Evolutionary conservation across 2,113 vertebrate genomes (phyloP).

Genomic region (Hyaena hyaena): DNA sequence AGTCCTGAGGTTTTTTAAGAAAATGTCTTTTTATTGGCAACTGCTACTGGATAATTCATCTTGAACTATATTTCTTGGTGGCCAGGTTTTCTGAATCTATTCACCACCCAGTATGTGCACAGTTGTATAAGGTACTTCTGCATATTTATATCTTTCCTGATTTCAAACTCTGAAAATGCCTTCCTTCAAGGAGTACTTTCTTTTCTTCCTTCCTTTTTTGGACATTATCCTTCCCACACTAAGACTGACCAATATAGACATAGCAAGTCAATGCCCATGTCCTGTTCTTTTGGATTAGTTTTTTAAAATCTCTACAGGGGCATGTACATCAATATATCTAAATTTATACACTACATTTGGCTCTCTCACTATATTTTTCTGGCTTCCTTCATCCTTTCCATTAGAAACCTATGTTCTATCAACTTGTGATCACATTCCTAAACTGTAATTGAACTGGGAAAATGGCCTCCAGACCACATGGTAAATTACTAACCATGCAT

Average conservation of each 20-base stretch:
- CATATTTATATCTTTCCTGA: not conserved
- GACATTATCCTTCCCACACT: not conserved
- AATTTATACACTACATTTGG: not conserved
- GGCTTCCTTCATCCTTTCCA: constrained; percentile 24
- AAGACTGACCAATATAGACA: not conserved
- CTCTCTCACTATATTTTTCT: constrained; percentile 23
- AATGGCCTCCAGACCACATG: constrained; percentile 17
- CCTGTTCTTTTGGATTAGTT: not conserved
- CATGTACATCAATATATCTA: not conserved
- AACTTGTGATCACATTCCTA: constrained; percentile 26
- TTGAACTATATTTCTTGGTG: not conserved
- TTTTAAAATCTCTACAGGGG: not conserved
- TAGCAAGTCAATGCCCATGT: not conserved
- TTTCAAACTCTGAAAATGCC: not conserved
- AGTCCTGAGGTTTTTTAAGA: not conserved
- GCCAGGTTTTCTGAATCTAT: constrained; percentile 26
- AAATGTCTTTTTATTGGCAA: not conserved
- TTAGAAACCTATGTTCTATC: constrained; percentile 15
- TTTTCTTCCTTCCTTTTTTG: not conserved
- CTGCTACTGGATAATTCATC: not conserved
- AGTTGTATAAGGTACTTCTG: not conserved
- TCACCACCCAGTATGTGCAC: not conserved
- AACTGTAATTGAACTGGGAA: constrained; percentile 6
- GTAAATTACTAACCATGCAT: not conserved
- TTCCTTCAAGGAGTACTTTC: not conserved